phyloP scores from a whole-genome alignment of 2,797 vertebrate species.

The Chloroceryle amazona region DNA sequence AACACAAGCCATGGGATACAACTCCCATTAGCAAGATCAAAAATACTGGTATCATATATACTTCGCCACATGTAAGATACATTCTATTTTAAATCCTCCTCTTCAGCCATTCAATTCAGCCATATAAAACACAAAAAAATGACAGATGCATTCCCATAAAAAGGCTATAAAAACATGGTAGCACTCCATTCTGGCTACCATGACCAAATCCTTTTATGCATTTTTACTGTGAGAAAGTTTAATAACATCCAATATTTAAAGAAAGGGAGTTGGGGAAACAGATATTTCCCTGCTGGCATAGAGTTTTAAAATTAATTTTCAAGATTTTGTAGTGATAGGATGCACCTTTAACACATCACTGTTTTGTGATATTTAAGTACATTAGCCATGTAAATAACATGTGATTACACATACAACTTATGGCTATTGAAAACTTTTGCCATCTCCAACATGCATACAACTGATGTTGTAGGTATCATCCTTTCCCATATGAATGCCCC shows the following conservation, averaged over 20 bases:
- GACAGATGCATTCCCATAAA: neutral
- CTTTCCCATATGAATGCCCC: neutral
- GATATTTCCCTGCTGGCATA: neutral
- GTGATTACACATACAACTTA: neutral
- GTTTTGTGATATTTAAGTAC: neutral
- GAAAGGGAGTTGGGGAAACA: neutral
- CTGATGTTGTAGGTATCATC: neutral
- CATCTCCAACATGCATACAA: neutral
- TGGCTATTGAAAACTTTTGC: neutral
- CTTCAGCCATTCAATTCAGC: neutral
- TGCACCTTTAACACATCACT: neutral
- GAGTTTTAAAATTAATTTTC: neutral
- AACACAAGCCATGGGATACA: neutral
- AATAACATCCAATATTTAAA: neutral
- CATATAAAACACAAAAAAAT: neutral
- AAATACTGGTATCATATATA: neutral
- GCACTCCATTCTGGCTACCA: neutral
- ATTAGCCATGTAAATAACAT: neutral
- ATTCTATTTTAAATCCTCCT: neutral
- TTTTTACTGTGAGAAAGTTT: neutral
- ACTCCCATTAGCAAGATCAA: slow-evolving; percentile 4
- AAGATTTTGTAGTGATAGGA: neutral
- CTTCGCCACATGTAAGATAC: neutral
- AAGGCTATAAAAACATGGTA: neutral
- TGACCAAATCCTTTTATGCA: neutral